Base-by-base conservation (phyloP, 2,797 vertebrate species). In the Argyrosomus regius region DNA sequence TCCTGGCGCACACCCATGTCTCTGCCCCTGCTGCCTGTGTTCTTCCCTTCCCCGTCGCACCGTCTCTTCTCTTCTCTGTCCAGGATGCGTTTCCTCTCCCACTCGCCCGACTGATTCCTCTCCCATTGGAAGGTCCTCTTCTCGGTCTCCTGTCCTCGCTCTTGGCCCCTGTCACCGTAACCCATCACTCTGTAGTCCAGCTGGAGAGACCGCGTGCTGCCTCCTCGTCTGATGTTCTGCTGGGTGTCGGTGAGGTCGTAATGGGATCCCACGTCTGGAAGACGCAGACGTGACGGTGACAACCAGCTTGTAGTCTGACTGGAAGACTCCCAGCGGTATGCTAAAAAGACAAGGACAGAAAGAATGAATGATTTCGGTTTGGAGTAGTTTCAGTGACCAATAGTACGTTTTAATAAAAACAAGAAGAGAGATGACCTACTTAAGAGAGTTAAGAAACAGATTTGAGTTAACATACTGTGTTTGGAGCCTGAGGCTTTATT, bases 171-270 rank as follows among this genome's bases (percentile, higher is more conserved):
- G 70, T 90, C 89, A 0, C 18, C 6, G 24, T 48, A 59, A 64
- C 88, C 81, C 77, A 65, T 54, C 64, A 68, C 80, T 63, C 80
- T 75, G 84, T 87, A 90, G 89, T 94, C 93, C 78, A 94, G 86
- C 86, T 95, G 93, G 31, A 95, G 92, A 1, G 94, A 95, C 24
- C 72, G 91, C 0, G 87, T 93, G 90, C 94, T 95, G 72, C 93
- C 93, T 14, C 89, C 94, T 3, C 91, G 84, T 16, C 86, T 84
- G 65, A 94, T 91, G 88, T 79, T 86, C 74, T 92, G 88, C 64
- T 90, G 83, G 63, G 60, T 31, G 45, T 92, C 87, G 9, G 78
- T 84, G n/a, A 90, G 76, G 89, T 93, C 80, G 3, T 58, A 91
- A 41, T 84, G 75, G 26, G 92, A 92, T 46, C 86, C 91, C 18